Base-by-base conservation (phyloP, 2,797 vertebrate genomes). In the Sitta carolinensis region DNA sequence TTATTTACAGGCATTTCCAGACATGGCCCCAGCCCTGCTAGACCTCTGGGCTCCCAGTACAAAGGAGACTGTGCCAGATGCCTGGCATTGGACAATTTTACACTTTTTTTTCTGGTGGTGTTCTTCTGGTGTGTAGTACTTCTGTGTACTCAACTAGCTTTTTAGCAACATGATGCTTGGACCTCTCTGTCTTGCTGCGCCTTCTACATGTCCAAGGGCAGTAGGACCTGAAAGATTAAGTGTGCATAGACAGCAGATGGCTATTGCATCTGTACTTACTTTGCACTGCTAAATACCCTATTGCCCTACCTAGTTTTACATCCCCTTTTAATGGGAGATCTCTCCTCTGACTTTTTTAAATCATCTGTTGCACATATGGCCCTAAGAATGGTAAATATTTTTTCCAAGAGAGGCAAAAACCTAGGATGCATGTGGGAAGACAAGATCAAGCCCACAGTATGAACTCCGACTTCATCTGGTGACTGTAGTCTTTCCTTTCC, bases 291-390 rank as follows among this genome's bases (percentile, higher is more conserved):
- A 96, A 96, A 89, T 62, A 96, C 85, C 91, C 85, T 74, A 58
- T 42, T 91, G 91, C 83, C 85, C 91, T 77, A 79, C 63, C 83
- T 94, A 84, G 74, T 77, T 95, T 57, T 91, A 94, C 74, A 77
- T 87, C 81, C 42, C 50, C 45, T 78, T 92, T 86, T 58, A 94
- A 52, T 10, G 55, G 43, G 8, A 93, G 79, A 91, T 68, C 30
- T 67, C 81, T 92, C 67, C 58, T 52, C 32, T 61, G 73, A 64
- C 26, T 90, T 95, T 84, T 84, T 10, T 15, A 85, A 85, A 55
- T 90, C 96, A 96, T 94, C 93, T 94, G 95, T 75, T 93, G 67
- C 89, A 88, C 95, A 90, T 58, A 92, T 84, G 76, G 70, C 52
- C 72, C 57, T 48, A 61, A 61, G 61, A 93, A 84, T 5, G 38